phyloP scores from a whole-genome alignment of 2,113 vertebrate species.

The Nycticryphes semicollaris region DNA sequence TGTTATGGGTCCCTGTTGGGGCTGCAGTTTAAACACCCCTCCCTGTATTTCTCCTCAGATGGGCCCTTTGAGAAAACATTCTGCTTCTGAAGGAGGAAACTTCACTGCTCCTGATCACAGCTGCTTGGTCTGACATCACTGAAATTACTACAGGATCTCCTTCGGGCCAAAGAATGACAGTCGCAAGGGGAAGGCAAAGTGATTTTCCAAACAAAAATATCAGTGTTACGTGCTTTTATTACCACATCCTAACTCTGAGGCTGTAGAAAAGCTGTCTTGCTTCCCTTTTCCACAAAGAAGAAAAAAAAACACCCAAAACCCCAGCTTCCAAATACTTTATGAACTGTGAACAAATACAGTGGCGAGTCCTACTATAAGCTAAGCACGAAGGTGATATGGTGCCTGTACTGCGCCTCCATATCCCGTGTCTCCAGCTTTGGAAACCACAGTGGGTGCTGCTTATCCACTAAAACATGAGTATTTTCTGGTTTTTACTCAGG shows the following conservation, averaged over 20 bases:
- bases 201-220: neutral
- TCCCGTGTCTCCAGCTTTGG: neutral
- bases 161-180: neutral
- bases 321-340: neutral
- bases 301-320: no score
- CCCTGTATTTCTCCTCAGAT: neutral
- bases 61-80: neutral
- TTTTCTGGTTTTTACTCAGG: neutral
- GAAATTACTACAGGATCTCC: neutral
- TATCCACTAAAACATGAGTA: rapidly evolving
- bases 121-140: neutral
- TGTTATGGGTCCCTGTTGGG: neutral
- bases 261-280: neutral
- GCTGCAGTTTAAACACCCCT: neutral
- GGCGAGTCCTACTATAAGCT: neutral
- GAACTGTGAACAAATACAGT: neutral
- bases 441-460: neutral
- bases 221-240: neutral
- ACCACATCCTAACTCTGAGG: neutral
- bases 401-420: neutral
- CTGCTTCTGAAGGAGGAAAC: neutral
- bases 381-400: no score
- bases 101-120: neutral
- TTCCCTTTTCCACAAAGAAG: neutral
- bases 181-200: neutral